Conservation (phyloP, 1,140 invertebrate species). For the Papilio machaon region DNA sequence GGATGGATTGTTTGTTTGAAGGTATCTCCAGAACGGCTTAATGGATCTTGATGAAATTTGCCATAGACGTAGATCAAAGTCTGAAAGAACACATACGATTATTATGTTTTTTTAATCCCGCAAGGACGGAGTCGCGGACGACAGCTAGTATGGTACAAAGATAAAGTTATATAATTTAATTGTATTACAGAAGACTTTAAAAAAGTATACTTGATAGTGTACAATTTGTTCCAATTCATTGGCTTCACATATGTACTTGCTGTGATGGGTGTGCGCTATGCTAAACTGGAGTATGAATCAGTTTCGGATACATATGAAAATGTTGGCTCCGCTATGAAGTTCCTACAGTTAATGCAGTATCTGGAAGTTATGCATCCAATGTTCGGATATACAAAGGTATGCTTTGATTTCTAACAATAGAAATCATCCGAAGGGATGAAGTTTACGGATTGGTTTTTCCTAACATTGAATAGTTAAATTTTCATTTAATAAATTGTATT, state of each 20-base stretch:
- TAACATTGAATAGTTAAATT: too few relatives aligned
- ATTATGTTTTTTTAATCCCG: too few relatives aligned
- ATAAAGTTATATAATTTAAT: constrained; percentile 47
- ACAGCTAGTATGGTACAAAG: too few relatives aligned
- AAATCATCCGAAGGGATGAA: too few relatives aligned
- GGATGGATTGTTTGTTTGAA: too few relatives aligned
- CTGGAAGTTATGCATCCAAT: constrained; percentile 95
- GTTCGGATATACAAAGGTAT: constrained; percentile 92
- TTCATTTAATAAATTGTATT: too few relatives aligned
- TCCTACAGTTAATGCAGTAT: constrained; percentile 91
- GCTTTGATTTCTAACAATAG: constrained; percentile 11
- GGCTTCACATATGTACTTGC: constrained; percentile 91
- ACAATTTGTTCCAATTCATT: constrained; percentile 96
- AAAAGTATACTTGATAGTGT: constrained; percentile 93
- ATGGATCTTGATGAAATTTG: too few relatives aligned
- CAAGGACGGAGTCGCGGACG: too few relatives aligned
- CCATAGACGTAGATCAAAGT: too few relatives aligned
- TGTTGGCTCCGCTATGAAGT: constrained; percentile 91
- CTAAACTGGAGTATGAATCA: constrained; percentile 88
- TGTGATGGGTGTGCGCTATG: constrained; percentile 89
- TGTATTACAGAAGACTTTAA: constrained; percentile 87
- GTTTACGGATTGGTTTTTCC: too few relatives aligned
- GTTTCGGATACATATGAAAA: constrained; percentile 88
- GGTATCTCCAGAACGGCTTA: too few relatives aligned
- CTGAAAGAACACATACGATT: too few relatives aligned